Conservation (phyloP, 2,888 invertebrate species). For the Melanostoma scalare region DNA sequence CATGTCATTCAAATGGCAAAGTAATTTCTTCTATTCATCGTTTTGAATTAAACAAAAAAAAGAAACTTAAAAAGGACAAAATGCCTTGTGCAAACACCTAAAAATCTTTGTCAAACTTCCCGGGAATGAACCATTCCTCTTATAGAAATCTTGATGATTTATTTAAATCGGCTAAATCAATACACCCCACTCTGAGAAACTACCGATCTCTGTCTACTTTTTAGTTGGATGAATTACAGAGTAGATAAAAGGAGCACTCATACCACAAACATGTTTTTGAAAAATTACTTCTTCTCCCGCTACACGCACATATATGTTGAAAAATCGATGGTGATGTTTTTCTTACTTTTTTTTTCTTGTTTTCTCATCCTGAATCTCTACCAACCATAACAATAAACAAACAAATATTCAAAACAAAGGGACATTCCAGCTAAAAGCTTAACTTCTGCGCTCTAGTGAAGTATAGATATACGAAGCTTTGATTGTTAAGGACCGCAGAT, state of each 20-base stretch:
- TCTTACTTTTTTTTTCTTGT: neutral
- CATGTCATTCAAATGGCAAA: slow-evolving; percentile 37
- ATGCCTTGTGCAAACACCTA: neutral
- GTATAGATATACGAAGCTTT: slow-evolving; percentile 32
- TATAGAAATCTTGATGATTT: neutral
- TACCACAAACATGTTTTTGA: neutral
- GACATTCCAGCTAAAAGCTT: slow-evolving; percentile 68
- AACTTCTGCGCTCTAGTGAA: slow-evolving; percentile 52
- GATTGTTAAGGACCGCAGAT: slow-evolving; percentile 54
- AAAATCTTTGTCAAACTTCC: slow-evolving; percentile 37
- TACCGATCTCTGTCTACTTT: too few species aligned
- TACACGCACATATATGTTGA: slow-evolving; percentile 3
- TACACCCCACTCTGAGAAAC: neutral
- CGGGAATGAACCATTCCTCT: slow-evolving; percentile 43
- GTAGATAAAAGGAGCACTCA: too few species aligned
- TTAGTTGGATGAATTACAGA: too few species aligned
- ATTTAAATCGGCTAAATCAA: neutral
- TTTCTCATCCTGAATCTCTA: slow-evolving; percentile 27
- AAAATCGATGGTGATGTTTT: slow-evolving; percentile 43
- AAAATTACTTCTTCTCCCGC: neutral
- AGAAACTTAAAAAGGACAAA: neutral
- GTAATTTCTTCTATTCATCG: slow-evolving; percentile 17
- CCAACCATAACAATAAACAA: slow-evolving; percentile 69
- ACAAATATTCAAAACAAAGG: slow-evolving; percentile 66
- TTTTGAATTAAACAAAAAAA: slow-evolving; percentile 9